Conservation (phyloP, 2,797 vertebrate genomes). For the Scolopax rusticola region DNA sequence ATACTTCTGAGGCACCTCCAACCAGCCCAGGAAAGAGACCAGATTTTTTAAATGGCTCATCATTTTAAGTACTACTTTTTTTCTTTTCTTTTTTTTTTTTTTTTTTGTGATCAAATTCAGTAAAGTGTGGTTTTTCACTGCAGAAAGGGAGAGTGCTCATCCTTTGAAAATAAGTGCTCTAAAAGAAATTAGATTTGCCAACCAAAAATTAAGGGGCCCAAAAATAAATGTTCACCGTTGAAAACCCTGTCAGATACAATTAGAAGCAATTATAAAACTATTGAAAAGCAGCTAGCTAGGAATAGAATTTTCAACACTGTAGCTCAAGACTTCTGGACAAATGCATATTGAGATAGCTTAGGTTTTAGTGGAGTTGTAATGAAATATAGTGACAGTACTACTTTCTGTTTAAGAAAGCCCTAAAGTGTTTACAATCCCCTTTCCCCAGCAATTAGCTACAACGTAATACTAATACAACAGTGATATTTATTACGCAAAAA, state of each 20-base stretch:
- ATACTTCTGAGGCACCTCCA: neutral
- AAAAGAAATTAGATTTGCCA: neutral
- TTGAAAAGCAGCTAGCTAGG: neutral
- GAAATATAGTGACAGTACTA: neutral
- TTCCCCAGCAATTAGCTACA: slow-evolving; percentile 42
- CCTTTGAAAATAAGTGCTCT: neutral
- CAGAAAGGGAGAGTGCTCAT: neutral
- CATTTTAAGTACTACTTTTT: neutral
- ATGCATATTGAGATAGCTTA: neutral
- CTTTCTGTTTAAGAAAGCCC: neutral
- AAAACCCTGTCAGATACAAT: neutral
- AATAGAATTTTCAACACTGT: neutral
- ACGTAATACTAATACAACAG: neutral
- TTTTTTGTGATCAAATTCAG: neutral
- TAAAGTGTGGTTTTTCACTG: neutral
- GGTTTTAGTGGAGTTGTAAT: slow-evolving; percentile 54
- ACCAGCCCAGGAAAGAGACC: neutral
- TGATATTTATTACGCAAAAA: slow-evolving; percentile 12
- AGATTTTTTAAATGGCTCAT: neutral
- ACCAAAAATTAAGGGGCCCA: neutral
- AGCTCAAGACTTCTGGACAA: neutral
- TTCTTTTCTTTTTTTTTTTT: neutral
- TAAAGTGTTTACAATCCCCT: slow-evolving; percentile 5
- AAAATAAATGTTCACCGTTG: neutral
- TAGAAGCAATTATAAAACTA: neutral